Conservation (phyloP, 2,888 invertebrate species). For the Sthenelais limicola region DNA sequence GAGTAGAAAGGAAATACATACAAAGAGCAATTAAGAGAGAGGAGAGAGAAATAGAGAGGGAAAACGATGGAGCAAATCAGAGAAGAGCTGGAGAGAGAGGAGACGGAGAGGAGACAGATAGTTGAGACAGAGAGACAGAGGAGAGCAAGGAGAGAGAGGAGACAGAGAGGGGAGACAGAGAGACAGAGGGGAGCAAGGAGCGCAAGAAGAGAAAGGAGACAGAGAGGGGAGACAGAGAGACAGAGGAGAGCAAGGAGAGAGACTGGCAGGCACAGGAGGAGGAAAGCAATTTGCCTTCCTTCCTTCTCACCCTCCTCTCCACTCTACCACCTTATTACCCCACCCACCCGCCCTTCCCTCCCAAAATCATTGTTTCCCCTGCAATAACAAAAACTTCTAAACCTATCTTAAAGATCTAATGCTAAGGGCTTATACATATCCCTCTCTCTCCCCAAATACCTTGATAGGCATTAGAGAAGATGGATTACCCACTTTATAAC, state of each 20-base stretch:
- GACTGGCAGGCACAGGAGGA: background rate
- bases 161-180: background rate
- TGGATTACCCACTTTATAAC: too few relatives aligned
- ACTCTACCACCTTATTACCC: background rate
- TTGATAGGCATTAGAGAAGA: too few relatives aligned
- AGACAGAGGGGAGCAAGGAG: background rate
- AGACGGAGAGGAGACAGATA: background rate
- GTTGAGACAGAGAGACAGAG: background rate
- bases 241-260: background rate
- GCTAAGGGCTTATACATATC: too few relatives aligned
- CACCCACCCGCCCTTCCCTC: background rate
- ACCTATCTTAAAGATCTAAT: too few relatives aligned
- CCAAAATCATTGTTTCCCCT: too few relatives aligned
- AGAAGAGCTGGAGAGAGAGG: background rate
- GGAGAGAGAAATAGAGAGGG: background rate
- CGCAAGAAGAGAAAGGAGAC: background rate
- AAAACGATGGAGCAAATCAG: background rate
- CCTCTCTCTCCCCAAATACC: too few relatives aligned
- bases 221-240: background rate
- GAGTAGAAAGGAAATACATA: too few relatives aligned
- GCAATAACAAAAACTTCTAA: too few relatives aligned
- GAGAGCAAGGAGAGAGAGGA: background rate
- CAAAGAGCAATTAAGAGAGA: background rate
- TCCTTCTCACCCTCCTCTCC: background rate
- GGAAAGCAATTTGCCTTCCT: background rate